phyloP scores from a whole-genome alignment of 2,888 invertebrate genomes.

The Steinernema hermaphroditum region DNA sequence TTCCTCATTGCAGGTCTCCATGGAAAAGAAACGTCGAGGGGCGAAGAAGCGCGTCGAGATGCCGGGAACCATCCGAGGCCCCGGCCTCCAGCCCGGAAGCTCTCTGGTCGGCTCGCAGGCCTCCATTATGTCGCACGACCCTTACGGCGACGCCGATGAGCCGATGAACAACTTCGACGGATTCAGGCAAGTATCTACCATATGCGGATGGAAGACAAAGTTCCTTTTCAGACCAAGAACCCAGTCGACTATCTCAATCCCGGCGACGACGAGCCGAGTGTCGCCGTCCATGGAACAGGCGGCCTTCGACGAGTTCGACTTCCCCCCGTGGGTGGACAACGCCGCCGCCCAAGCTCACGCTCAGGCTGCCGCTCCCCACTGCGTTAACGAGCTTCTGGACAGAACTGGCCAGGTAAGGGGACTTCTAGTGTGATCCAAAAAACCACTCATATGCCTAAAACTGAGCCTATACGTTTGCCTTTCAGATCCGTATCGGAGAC shows the following conservation, averaged over 20 bases:
- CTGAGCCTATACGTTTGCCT: too few relatives aligned
- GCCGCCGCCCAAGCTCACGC: constrained; percentile 35
- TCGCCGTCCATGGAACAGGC: constrained; percentile 45
- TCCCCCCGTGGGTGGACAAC: constrained; percentile 58
- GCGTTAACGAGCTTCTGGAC: constrained; percentile 38
- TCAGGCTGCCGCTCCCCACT: not conserved
- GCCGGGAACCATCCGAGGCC: constrained; percentile 18
- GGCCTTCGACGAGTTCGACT: constrained; percentile 61
- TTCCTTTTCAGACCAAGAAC: constrained; percentile 45
- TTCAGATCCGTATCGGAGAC: constrained; percentile 46
- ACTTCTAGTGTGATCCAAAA: too few relatives aligned
- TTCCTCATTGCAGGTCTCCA: constrained; percentile 41
- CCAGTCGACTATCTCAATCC: constrained; percentile 55
- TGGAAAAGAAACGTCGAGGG: constrained; percentile 58
- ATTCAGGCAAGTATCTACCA: constrained; percentile 43
- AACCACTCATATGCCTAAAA: too few relatives aligned
- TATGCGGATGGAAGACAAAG: too few relatives aligned
- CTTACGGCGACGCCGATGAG: constrained; percentile 51
- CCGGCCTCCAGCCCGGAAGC: constrained; percentile 26
- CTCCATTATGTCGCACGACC: constrained; percentile 51
- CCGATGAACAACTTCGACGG: constrained; percentile 39
- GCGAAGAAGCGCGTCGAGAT: constrained; percentile 56
- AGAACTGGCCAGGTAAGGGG: constrained; percentile 41
- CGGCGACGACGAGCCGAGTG: constrained; percentile 46
- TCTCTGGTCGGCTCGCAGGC: constrained; percentile 41